Percentiles rank a stretch among this genome's conserved stretches.
Conservation (phyloP, 2,888 invertebrate species). For the Trichacis sp. region DNA sequence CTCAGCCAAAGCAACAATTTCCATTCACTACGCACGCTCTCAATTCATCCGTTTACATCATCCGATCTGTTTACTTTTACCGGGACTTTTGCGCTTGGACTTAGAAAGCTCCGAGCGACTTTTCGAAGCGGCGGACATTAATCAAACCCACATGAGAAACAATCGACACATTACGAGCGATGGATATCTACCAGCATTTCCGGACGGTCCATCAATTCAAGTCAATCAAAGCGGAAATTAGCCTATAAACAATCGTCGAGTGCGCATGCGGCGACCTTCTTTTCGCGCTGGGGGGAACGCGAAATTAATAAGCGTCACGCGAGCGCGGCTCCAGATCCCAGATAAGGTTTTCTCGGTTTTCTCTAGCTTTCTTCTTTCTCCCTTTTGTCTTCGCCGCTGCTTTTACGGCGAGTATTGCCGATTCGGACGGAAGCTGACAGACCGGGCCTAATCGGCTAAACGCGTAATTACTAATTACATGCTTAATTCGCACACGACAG, state of each 20-base stretch:
- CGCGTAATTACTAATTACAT: conserved; percentile 47
- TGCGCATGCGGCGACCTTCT: background rate
- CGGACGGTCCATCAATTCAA: conserved; percentile 24
- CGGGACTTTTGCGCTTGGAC: no score
- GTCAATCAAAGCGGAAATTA: conserved; percentile 22
- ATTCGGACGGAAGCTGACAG: conserved; percentile 12
- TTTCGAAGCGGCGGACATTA: background rate
- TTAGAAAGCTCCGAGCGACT: conserved; percentile 1
- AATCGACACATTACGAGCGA: conserved; percentile 16
- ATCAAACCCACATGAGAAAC: conserved; percentile 15
- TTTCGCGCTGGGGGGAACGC: background rate
- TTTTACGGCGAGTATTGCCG: conserved; percentile 4
- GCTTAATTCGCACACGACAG: conserved; percentile 51
- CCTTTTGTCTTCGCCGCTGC: background rate
- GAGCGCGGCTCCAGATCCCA: background rate
- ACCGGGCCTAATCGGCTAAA: conserved; percentile 38
- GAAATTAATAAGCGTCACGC: conserved; percentile 15
- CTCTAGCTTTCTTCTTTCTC: conserved; percentile 1
- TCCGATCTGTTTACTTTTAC: no score
- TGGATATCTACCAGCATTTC: conserved; percentile 27
- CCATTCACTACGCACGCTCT: no score
- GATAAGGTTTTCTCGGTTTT: conserved; percentile 7
- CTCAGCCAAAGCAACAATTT: no score
- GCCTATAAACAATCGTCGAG: conserved; percentile 9
- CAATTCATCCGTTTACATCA: no score